Evolutionary conservation across 2,797 vertebrate species (phyloP).

Genomic region (Dipus sagitta): DNA sequence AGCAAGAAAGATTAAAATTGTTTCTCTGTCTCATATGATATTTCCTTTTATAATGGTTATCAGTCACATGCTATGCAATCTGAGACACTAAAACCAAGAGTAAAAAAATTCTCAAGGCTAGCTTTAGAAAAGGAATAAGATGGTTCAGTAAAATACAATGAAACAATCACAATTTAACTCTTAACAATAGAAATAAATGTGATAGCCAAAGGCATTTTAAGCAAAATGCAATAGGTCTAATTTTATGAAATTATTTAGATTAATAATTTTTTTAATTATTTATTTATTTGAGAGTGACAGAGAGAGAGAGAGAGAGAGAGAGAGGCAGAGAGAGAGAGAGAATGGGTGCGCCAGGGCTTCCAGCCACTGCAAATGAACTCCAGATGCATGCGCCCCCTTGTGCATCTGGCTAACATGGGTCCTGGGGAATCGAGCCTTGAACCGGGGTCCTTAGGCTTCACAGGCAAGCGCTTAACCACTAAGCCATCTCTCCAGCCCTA

Average conservation of each 20-base stretch:
- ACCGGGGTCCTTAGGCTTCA: too few species aligned
- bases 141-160: slow-evolving; percentile 17
- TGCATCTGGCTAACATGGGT: too few species aligned
- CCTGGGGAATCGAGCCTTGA: too few species aligned
- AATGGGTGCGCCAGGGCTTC: too few species aligned
- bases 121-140: not conserved
- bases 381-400: too few species aligned
- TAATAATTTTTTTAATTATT: too few species aligned
- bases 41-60: not conserved
- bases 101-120: not conserved
- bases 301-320: too few species aligned
- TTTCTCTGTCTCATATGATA: not conserved
- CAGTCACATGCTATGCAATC: not conserved
- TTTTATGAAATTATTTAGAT: not conserved
- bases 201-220: slow-evolving; percentile 36
- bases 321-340: too few species aligned
- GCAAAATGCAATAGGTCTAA: slow-evolving; percentile 31
- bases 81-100: not conserved
- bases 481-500: too few species aligned
- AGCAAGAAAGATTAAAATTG: slow-evolving; percentile 25
- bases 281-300: too few species aligned
- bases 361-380: too few species aligned
- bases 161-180: slow-evolving; percentile 51
- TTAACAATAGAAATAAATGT: slow-evolving; percentile 27
- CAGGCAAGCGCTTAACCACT: too few species aligned